Base-by-base conservation (phyloP, 2,113 vertebrate genomes). In the Cyanocitta stelleri region DNA sequence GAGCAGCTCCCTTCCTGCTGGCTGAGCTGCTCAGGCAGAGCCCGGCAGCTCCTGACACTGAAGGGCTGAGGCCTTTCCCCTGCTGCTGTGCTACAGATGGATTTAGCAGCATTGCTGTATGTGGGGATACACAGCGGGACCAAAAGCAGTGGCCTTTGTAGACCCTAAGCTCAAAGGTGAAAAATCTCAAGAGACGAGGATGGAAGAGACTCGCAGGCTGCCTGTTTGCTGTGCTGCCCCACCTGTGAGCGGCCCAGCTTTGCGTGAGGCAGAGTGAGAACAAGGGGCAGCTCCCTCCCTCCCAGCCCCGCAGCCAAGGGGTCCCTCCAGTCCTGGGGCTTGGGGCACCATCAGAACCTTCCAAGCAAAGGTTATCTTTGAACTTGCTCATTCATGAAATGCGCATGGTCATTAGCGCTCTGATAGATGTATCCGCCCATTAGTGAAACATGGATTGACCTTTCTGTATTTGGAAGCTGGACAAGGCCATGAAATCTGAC, bases 81-180 rank as follows among this genome's bases (percentile, higher is more conserved):
- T 10, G 19, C 51, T 39, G 90, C 67, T 68, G 89, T 72, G 81
- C 94, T 96, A 89, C 72, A 93, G 93, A n/a, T 41, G 3, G 59
- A 85, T 83, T 67, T 72, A 92, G 93, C 81, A 97, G 96, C 76
- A 81, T 23, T 37, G 27, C 49, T 93, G 52, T 90, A 84, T 59
- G 8, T 16, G 32, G 67, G 84, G 27, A 95, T 7, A 39, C 79
- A 58, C 10, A n/a, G 21, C 10, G 22, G 16, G 41, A 92, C 55
- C 51, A 86, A 82, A 63, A 81, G 67, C 90, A 44, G 27, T 6
- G 62, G 79, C 43, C 59, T 63, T 35, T 68, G 66, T 32, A 67
- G 54, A 62, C 61, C 43, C 55, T 23, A 39, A 75, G 82, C 52
- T 64, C 49, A 39, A 79, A 78, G 49, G 56, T 54, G 29, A 87